Conservation (phyloP, 2,797 vertebrate species). For the Glyptemys insculpta region DNA sequence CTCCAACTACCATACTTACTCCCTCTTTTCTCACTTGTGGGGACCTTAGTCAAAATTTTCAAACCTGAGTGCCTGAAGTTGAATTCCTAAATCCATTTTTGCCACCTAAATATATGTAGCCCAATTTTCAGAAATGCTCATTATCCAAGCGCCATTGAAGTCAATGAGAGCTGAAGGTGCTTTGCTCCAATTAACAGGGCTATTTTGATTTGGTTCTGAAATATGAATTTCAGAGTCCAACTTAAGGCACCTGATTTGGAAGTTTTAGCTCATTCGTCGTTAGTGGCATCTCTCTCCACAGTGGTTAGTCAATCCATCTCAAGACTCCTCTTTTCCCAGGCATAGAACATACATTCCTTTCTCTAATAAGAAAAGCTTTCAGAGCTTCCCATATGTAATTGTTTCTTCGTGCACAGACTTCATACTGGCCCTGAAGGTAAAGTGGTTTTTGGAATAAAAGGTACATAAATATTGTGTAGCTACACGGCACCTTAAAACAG, state of each 20-base stretch:
- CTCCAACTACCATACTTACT: background rate
- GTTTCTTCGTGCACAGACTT: background rate
- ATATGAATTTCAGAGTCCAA: background rate
- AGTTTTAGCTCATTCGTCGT: background rate
- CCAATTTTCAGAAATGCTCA: background rate
- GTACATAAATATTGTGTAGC: background rate
- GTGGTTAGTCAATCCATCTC: background rate
- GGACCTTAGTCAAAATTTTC: background rate
- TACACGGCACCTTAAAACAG: background rate
- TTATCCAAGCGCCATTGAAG: background rate
- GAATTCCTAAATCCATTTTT: background rate
- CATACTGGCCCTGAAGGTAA: background rate
- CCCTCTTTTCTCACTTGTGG: background rate
- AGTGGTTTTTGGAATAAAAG: background rate
- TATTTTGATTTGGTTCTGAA: too few relatives aligned
- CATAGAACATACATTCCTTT: background rate
- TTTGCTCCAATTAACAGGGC: background rate
- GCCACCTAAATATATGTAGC: background rate
- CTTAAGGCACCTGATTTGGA: background rate
- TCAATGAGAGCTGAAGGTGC: background rate
- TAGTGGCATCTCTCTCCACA: background rate
- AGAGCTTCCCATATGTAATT: background rate
- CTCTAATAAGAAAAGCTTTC: background rate
- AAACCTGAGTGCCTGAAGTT: background rate
- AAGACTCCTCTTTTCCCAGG: background rate